phyloP scores from a whole-genome alignment of 2,113 vertebrate genomes.

The Crocuta crocuta region DNA sequence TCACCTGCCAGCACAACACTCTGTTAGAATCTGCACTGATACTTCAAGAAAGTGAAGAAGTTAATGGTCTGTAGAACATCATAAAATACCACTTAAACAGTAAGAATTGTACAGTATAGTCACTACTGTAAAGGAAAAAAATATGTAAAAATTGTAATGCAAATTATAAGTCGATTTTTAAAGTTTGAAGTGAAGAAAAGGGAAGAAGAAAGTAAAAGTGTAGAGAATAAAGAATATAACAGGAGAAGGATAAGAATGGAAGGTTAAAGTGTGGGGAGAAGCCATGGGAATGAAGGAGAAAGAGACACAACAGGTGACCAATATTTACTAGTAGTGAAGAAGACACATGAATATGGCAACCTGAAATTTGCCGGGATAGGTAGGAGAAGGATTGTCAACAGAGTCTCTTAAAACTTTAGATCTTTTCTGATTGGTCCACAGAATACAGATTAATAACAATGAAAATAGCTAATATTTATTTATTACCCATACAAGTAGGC shows the following conservation, averaged over 20 bases:
- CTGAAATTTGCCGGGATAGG: neutral
- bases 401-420: neutral
- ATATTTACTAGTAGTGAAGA: neutral
- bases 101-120: neutral
- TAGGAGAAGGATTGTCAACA: neutral
- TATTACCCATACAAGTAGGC: neutral
- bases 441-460: neutral
- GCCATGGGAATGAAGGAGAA: neutral
- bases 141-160: neutral
- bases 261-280: neutral
- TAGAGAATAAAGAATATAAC: neutral
- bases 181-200: neutral
- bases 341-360: neutral
- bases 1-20: neutral
- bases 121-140: neutral
- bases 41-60: neutral
- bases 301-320: neutral
- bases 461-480: neutral
- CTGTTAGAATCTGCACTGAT: neutral
- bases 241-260: neutral
- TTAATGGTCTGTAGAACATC: neutral
- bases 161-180: neutral
- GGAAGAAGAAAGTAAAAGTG: neutral
- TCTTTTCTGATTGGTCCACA: neutral
- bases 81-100: neutral